Evolutionary conservation across 2,888 invertebrate species (phyloP).

Genomic region (Noctua fimbriata): DNA sequence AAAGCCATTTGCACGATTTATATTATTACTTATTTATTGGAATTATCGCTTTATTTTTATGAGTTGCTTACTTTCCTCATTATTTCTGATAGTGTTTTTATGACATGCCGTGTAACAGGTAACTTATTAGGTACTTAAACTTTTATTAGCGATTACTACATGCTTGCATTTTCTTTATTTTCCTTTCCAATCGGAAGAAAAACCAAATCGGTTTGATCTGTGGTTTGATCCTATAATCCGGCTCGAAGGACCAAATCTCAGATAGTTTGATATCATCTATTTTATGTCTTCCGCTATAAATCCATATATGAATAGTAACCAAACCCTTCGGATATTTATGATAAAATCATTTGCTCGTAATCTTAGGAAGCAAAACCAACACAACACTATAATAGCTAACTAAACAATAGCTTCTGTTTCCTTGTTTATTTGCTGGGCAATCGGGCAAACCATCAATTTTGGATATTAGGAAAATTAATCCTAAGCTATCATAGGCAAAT

Average conservation of each 20-base stretch:
- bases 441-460: background rate
- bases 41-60: background rate
- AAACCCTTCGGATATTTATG: conserved; percentile 1
- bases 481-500: conserved; percentile 10
- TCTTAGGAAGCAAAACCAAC: background rate
- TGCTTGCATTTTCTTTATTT: background rate
- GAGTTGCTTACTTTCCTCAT: background rate
- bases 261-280: background rate
- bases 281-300: conserved; percentile 6
- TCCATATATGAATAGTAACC: conserved; percentile 6
- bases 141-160: background rate
- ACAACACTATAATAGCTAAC: conserved; percentile 25
- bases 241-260: conserved; percentile 19
- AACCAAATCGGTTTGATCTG: background rate
- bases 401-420: conserved; percentile 37
- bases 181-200: background rate
- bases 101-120: background rate
- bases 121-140: background rate
- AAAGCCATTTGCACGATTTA: conserved; percentile 24
- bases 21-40: conserved; percentile 10
- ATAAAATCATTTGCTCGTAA: conserved; percentile 31
- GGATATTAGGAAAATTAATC: conserved; percentile 17
- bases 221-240: background rate
- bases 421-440: conserved; percentile 10
- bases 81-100: background rate